Conservation (phyloP, 1,140 invertebrate genomes). For the Macrotrachela quadricornifera region DNA sequence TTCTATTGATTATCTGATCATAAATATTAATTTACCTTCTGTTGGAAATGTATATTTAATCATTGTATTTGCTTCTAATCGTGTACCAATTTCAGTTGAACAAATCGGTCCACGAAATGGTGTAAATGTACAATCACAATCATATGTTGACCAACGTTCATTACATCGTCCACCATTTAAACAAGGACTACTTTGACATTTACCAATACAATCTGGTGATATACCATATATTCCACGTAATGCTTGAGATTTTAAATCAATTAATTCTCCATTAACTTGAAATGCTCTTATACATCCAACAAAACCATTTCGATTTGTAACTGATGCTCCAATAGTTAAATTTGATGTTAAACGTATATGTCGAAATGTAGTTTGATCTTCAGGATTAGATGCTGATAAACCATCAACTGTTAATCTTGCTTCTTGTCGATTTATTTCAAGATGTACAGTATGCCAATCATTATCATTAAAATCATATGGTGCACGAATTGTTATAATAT, state of each 20-base stretch:
- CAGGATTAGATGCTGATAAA: neutral
- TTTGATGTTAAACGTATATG: conserved; percentile 8
- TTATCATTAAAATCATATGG: conserved; percentile 8
- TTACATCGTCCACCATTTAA: conserved; percentile 82
- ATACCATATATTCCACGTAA: conserved; percentile 37
- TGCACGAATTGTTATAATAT: conserved; percentile 2
- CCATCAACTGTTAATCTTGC: conserved; percentile 4
- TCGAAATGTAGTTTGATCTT: conserved; percentile 1
- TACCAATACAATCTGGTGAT: conserved; percentile 61
- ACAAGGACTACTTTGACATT: conserved; percentile 70
- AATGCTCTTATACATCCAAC: conserved; percentile 77
- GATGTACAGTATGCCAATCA: conserved; percentile 7
- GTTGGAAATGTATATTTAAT: conserved; percentile 69
- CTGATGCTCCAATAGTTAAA: conserved; percentile 36
- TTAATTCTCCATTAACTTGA: conserved; percentile 61
- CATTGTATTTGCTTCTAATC: conserved; percentile 60
- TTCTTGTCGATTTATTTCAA: conserved; percentile 6
- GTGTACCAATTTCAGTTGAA: conserved; percentile 87
- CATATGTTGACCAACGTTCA: conserved; percentile 73
- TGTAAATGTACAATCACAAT: conserved; percentile 85
- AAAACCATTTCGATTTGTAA: conserved; percentile 68
- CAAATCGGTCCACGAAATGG: conserved; percentile 91
- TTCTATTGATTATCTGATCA: no score
- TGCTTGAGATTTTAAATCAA: conserved; percentile 44
- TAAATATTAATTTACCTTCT: conserved; percentile 10